Conservation (phyloP, 2,888 invertebrate species). For the Blomia tropicalis region DNA sequence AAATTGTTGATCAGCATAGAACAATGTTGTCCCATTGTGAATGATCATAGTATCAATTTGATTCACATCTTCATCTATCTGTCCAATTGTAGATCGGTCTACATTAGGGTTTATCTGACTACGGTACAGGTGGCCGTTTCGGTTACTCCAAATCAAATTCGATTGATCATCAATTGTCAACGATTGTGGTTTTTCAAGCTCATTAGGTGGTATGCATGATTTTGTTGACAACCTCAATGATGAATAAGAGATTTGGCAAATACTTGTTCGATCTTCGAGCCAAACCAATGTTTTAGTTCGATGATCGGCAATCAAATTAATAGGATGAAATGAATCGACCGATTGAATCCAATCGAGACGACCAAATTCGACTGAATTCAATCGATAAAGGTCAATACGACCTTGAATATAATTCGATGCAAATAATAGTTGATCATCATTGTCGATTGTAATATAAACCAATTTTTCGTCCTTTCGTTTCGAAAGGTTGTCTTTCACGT, state of each 20-base stretch:
- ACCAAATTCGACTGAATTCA: neutral
- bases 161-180: no score
- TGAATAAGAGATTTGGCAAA: no score
- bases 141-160: neutral
- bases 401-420: neutral
- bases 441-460: neutral
- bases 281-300: neutral
- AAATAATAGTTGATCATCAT: neutral
- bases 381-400: neutral
- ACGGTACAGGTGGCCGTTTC: neutral
- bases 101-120: no score
- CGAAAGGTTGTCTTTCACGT: neutral
- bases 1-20: no score
- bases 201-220: no score
- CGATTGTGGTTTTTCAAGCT: no score
- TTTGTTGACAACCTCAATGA: no score
- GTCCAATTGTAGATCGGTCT: no score
- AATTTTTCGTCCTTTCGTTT: neutral
- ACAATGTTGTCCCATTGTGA: no score
- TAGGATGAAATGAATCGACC: neutral
- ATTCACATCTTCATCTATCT: no score
- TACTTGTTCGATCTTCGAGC: no score
- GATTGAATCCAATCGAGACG: neutral
- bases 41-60: no score
- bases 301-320: neutral